Base-by-base conservation (phyloP, 2,888 invertebrate genomes). In the Drosophila mayaguana region DNA sequence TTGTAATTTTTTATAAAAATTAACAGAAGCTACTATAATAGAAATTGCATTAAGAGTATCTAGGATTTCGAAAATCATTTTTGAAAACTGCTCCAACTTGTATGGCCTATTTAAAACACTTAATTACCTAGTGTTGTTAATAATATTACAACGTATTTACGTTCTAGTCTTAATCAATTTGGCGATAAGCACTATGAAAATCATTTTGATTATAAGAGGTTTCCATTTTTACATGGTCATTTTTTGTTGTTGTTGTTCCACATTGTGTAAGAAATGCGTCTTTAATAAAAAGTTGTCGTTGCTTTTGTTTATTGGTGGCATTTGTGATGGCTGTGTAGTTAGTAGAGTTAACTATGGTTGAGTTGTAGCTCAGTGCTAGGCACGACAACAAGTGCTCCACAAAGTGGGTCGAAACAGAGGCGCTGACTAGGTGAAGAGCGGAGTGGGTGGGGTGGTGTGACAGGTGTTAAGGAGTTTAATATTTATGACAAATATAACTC, bases 201-300 rank as follows among this genome's bases (percentile, higher is more conserved):
- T 38, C 28, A 11, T 18, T 16, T n/a, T n/a, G 14, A 12, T 60
- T 48, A 6, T 32, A 18, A 48, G 14, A 22, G n/a, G 25, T 12
- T 63, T 34, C 51, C 20, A 53, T 32, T 20, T 68, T 38, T 63
- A 69, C 69, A 74, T 73, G 60, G 78, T 62, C 69, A 76, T 22
- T 46, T 53, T 45, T 32, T 25, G 16, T 36, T 34, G 42, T 40
- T 42, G 20, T 45, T 34, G 55, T 28, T 42, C 54, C 9, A 14
- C 43, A 63, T 75, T 83, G 88, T 78, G 83, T 64, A 87, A 87
- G 83, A 81, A 81, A 75, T 83, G 81, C 76, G 88, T 83, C 88
- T 88, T 80, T 43, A 73, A 73, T 75, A 85, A 80, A 85, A 60
- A 36, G 54, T 22, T 64, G 63, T 81, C 73, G 38, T 73, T 64